Conservation (phyloP, 92 coral and sea anemone species). For the Zoanthus sociatus region DNA sequence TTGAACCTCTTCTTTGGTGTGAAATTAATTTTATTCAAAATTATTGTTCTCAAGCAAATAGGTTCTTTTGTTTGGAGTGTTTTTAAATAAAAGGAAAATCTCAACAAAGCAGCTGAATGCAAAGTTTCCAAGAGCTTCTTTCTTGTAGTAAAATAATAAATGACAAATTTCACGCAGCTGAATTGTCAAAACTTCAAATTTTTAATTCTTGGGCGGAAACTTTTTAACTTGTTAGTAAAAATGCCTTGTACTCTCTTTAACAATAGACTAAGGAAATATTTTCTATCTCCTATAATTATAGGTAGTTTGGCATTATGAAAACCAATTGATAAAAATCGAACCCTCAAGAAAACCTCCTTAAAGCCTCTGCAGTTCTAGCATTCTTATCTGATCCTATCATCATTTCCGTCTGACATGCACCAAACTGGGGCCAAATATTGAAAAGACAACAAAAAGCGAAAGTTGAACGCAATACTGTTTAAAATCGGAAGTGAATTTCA, state of each 20-base stretch:
- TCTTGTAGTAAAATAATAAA: not conserved
- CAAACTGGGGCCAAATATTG: not conserved
- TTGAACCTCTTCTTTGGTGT: constrained; percentile 2
- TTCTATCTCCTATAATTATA: too few species aligned
- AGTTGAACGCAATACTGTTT: not conserved
- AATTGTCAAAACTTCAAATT: not conserved
- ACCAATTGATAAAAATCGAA: too few species aligned
- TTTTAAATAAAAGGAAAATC: not conserved
- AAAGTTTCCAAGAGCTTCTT: not conserved
- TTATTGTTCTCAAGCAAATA: not conserved
- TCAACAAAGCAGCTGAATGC: not conserved
- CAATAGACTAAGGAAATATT: too few species aligned
- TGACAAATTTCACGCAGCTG: not conserved
- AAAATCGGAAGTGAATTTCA: constrained; percentile 21
- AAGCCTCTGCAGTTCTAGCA: not conserved
- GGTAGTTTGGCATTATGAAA: too few species aligned
- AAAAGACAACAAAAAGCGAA: not conserved
- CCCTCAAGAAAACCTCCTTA: too few species aligned
- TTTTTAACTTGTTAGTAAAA: not conserved
- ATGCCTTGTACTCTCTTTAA: too few species aligned
- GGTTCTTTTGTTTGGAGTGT: not conserved
- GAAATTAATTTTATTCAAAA: constrained; percentile 33
- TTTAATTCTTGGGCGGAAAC: not conserved
- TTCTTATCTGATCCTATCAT: not conserved
- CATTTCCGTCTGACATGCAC: not conserved